Conservation (phyloP, 2,113 vertebrate genomes). For the Perognathus longimembris region DNA sequence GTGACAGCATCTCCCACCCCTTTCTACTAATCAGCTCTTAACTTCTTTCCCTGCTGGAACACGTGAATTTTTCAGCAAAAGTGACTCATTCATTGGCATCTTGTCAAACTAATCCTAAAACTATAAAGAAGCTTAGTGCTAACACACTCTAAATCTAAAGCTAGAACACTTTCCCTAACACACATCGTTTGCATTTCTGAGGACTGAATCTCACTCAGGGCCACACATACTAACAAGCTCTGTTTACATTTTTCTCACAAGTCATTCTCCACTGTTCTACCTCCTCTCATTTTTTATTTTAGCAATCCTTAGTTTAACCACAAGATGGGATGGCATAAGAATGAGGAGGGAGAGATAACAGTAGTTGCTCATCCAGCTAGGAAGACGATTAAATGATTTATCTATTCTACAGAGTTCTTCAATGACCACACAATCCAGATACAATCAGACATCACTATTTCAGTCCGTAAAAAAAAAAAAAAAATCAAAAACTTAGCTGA, state of each 20-base stretch:
- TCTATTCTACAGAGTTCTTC: slow-evolving; percentile 44
- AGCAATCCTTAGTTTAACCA: slow-evolving; percentile 61
- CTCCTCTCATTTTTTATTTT: slow-evolving; percentile 38
- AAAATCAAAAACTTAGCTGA: too few species aligned
- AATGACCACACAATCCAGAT: slow-evolving; percentile 58
- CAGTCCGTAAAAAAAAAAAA: too few species aligned
- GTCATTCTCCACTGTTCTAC: slow-evolving; percentile 56
- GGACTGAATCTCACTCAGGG: slow-evolving; percentile 77
- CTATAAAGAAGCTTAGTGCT: slow-evolving; percentile 65
- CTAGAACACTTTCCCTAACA: slow-evolving; percentile 80
- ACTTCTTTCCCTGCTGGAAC: slow-evolving; percentile 58
- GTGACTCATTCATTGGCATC: slow-evolving; percentile 70
- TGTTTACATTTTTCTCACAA: slow-evolving; percentile 75
- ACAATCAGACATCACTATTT: not conserved
- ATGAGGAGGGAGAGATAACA: not conserved
- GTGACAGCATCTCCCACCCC: not conserved
- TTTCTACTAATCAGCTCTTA: slow-evolving; percentile 55
- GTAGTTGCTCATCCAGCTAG: slow-evolving; percentile 1
- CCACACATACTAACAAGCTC: slow-evolving; percentile 72
- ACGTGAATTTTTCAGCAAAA: slow-evolving; percentile 65
- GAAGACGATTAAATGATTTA: not conserved
- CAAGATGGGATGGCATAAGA: slow-evolving; percentile 12
- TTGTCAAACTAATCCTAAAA: slow-evolving; percentile 81
- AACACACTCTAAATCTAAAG: slow-evolving; percentile 79
- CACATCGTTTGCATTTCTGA: slow-evolving; percentile 80